phyloP scores from a whole-genome alignment of 2,888 invertebrate species.

The Drosophila gaucha region DNA sequence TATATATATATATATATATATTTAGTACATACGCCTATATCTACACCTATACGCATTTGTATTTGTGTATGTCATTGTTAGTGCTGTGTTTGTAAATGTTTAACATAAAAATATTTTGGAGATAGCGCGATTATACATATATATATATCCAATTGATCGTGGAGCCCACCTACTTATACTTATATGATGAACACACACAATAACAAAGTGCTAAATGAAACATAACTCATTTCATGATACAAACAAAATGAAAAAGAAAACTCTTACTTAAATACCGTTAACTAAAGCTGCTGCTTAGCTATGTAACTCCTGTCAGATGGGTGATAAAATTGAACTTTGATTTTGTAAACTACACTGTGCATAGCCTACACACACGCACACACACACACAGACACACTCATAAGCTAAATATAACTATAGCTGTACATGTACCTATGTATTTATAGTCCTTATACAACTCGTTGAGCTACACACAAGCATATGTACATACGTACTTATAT shows the following conservation, averaged over 20 bases:
- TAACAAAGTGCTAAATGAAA: conserved; percentile 61
- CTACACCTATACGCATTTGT: conserved; percentile 48
- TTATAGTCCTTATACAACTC: conserved; percentile 41
- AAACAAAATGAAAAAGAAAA: conserved; percentile 24
- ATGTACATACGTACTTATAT: conserved; percentile 12
- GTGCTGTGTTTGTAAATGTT: conserved; percentile 72
- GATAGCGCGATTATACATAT: conserved; percentile 19
- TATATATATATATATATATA: conserved; percentile 21
- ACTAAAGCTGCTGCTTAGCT: conserved; percentile 64
- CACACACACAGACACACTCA: background rate
- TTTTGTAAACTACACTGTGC: conserved; percentile 55
- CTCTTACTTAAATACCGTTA: conserved; percentile 21
- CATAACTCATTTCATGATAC: conserved; percentile 17
- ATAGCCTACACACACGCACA: conserved; percentile 29
- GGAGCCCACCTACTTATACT: conserved; percentile 73
- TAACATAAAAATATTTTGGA: conserved; percentile 34
- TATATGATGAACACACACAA: conserved; percentile 47
- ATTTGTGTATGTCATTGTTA: conserved; percentile 64
- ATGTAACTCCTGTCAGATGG: conserved; percentile 85
- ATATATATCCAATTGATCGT: conserved; percentile 31
- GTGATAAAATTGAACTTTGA: conserved; percentile 76
- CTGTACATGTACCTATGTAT: conserved; percentile 47
- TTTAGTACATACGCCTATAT: conserved; percentile 29
- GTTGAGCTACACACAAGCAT: conserved; percentile 24
- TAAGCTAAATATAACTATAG: conserved; percentile 19